A percentile compares a stretch with the other conserved stretches of the same genome.
phyloP scores from a whole-genome alignment of 2,888 invertebrate species.

The Drosophila neutralis region DNA sequence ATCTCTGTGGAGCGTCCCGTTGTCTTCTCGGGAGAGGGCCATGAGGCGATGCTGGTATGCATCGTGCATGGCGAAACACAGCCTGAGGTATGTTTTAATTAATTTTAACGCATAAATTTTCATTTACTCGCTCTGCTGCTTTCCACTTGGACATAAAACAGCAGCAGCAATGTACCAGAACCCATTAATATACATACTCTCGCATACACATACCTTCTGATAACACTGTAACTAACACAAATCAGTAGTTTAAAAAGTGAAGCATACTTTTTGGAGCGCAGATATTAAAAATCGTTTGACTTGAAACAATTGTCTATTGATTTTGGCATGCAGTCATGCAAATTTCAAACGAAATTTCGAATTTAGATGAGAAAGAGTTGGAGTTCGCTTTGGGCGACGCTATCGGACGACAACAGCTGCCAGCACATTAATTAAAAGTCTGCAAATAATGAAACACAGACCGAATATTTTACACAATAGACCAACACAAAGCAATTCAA shows the following conservation, averaged over 20 bases:
- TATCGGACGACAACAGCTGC: conserved; percentile 18
- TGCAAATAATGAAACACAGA: conserved; percentile 71
- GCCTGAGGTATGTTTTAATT: conserved; percentile 87
- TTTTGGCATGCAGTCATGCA: conserved; percentile 5
- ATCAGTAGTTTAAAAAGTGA: neutral
- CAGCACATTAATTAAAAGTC: conserved; percentile 68
- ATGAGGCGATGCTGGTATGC: conserved; percentile 89
- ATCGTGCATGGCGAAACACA: conserved; percentile 89
- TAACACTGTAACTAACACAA: conserved; percentile 22
- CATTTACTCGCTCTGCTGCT: conserved; percentile 62
- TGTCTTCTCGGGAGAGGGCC: conserved; percentile 89
- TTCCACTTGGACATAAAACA: conserved; percentile 65
- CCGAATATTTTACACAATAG: conserved; percentile 40
- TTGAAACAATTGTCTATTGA: conserved; percentile 15
- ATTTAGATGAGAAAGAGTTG: neutral
- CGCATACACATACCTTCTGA: conserved; percentile 21
- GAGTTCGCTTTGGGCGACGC: neutral
- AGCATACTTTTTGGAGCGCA: conserved; percentile 21
- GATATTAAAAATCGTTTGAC: neutral
- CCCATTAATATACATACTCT: conserved; percentile 45
- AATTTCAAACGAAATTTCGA: neutral
- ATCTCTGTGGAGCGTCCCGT: conserved; percentile 87
- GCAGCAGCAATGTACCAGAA: conserved; percentile 38
- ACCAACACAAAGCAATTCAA: conserved; percentile 2
- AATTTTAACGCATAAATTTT: conserved; percentile 73